Percentiles rank a stretch among this genome's conserved stretches.
phyloP scores from a whole-genome alignment of 2,113 vertebrate species.

The Cyanistes caeruleus region DNA sequence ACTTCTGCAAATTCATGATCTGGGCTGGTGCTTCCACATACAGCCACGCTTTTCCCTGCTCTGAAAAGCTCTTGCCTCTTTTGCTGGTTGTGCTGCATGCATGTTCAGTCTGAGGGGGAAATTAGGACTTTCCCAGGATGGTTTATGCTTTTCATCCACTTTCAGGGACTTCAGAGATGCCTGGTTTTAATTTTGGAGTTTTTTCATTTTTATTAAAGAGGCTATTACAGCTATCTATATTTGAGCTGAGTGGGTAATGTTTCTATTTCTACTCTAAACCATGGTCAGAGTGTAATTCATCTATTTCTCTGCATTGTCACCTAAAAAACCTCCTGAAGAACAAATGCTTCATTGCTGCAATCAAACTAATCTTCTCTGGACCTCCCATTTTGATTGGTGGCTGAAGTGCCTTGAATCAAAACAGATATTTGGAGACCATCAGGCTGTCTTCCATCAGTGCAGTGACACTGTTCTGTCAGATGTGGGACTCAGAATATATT shows the following conservation, averaged over 20 bases:
- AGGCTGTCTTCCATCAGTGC: not conserved
- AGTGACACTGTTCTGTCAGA: not conserved
- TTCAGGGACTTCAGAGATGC: not conserved
- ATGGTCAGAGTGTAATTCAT: not conserved
- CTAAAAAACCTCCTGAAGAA: not conserved
- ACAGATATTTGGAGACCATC: not conserved
- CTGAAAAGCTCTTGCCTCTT: not conserved
- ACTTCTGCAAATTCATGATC: slow-evolving; percentile 13
- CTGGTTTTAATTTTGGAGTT: not conserved
- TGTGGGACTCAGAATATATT: slow-evolving; percentile 27
- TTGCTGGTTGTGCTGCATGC: not conserved
- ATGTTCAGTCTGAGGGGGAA: not conserved
- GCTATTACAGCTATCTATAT: not conserved
- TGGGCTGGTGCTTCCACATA: not conserved
- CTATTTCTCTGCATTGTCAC: not conserved
- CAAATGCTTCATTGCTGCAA: not conserved
- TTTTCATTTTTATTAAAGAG: not conserved
- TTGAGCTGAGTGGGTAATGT: not conserved
- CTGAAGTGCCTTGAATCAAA: not conserved
- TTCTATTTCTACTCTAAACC: not conserved
- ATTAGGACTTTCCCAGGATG: not conserved
- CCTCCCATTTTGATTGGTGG: not conserved
- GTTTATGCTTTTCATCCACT: not conserved
- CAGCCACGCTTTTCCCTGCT: not conserved
- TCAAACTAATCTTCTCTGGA: not conserved